Percentiles rank a stretch among this genome's conserved stretches.
These are phyloP conservation scores for Lonchura striata DNA, from an alignment of 2,113 vertebrate species.

Conservation along the genomic window DNA sequence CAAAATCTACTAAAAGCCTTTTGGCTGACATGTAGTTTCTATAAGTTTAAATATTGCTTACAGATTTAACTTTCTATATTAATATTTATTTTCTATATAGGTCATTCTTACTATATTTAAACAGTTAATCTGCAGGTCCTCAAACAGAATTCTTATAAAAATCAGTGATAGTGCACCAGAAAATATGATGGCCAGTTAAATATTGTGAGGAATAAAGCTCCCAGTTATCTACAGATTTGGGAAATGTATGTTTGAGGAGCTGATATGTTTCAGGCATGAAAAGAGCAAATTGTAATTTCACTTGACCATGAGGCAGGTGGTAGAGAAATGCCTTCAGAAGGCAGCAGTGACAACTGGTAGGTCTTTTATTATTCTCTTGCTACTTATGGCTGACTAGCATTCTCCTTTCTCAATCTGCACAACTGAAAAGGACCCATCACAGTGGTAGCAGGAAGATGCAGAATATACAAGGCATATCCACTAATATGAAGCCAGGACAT, in stretches of 20 bases:
- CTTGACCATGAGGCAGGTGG: not conserved
- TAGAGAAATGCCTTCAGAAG: not conserved
- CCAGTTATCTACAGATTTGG: not conserved
- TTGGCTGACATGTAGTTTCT: not conserved
- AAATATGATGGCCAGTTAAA: not conserved
- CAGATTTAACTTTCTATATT: not conserved
- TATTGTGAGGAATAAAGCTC: not conserved
- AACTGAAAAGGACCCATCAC: not conserved
- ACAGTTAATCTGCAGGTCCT: not conserved
- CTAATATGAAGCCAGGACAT: not conserved
- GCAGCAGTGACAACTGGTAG: not conserved
- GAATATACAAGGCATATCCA: not conserved
- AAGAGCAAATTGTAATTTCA: not conserved
- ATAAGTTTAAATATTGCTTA: not conserved
- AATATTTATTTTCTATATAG: no score
- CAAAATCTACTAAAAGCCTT: not conserved
- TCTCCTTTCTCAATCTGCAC: not conserved
- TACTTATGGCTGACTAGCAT: not conserved
- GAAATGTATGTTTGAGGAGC: not conserved
- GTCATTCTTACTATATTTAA: not conserved
- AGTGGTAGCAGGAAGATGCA: not conserved
- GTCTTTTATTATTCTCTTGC: not conserved
- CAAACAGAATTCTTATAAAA: not conserved
- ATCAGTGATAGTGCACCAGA: not conserved
- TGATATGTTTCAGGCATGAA: not conserved